These are phyloP conservation scores for Lepidotrigona ventralis DNA, from an alignment of 1,140 invertebrate species.

Conservation along the genomic window DNA sequence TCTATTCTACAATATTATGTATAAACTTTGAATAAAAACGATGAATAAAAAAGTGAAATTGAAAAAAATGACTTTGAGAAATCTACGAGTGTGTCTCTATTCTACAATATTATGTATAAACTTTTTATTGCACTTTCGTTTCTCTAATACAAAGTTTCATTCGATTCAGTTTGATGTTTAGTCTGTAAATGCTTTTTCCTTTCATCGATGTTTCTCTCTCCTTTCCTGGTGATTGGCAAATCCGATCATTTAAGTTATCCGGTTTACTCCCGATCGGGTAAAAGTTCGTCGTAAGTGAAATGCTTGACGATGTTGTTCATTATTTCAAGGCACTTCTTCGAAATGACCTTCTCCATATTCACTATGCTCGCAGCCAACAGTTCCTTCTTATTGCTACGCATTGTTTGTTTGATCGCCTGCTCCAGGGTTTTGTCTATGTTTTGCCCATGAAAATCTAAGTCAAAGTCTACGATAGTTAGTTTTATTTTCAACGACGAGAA, in stretches of 20 bases:
- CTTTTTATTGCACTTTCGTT: no score
- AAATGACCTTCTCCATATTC: conserved; percentile 67
- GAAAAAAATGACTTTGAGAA: no score
- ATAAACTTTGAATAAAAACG: no score
- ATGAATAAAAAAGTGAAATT: no score
- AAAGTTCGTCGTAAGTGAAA: conserved; percentile 73
- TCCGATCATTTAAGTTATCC: neutral
- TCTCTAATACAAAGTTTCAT: no score
- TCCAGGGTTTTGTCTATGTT: conserved; percentile 56
- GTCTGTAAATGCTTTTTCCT: no score
- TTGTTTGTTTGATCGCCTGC: conserved; percentile 62
- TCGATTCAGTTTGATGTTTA: no score
- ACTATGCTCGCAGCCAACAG: conserved; percentile 65
- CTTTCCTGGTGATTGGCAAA: neutral
- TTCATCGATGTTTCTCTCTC: neutral
- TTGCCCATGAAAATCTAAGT: conserved; percentile 38
- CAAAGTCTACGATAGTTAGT: conserved; percentile 62
- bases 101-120: no score
- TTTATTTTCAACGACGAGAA: conserved; percentile 67
- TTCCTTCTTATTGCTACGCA: conserved; percentile 64
- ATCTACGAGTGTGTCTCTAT: no score
- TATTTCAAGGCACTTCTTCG: conserved; percentile 57
- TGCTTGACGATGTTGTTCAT: conserved; percentile 69
- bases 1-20: no score
- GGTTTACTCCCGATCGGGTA: conserved; percentile 70